Evolutionary conservation across 2,113 vertebrate genomes (phyloP).

Genomic region (Chloroceryle aenea): DNA sequence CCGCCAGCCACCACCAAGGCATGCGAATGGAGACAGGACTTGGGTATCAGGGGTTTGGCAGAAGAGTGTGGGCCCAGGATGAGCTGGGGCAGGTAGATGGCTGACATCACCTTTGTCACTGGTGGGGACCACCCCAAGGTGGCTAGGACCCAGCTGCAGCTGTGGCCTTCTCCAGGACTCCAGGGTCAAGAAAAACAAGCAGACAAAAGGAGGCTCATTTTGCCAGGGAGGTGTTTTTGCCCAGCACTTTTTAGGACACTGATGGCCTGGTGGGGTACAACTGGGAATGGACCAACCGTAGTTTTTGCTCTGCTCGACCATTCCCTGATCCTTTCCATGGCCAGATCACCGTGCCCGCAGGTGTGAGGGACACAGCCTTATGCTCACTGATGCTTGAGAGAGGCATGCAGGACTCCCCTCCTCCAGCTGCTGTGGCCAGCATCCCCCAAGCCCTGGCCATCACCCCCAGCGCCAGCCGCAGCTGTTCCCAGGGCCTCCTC

Average conservation of each 20-base stretch:
- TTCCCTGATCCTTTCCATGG: background rate
- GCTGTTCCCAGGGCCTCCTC: accelerated
- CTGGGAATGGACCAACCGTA: accelerated
- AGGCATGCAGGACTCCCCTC: background rate
- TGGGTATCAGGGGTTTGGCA: accelerated
- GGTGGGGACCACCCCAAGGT: background rate
- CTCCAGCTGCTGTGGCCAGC: accelerated
- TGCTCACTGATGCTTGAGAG: background rate
- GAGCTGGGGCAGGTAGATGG: background rate
- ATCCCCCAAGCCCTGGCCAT: background rate
- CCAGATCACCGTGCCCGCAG: accelerated
- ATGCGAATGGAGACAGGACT: accelerated
- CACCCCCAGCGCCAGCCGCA: accelerated
- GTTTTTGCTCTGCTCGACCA: background rate
- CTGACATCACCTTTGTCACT: accelerated
- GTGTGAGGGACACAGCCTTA: accelerated
- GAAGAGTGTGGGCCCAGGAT: accelerated
- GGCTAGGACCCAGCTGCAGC: background rate
- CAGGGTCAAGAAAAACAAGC: background rate
- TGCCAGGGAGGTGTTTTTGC: background rate
- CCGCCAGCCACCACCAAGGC: accelerated
- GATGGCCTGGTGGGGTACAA: background rate
- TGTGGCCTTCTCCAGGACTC: background rate
- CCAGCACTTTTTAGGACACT: accelerated
- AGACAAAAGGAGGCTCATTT: background rate